Evolutionary conservation across 2,797 vertebrate species (phyloP), one percentile per base, ranked within the genome.

Genomic region (Anableps anableps): DNA sequence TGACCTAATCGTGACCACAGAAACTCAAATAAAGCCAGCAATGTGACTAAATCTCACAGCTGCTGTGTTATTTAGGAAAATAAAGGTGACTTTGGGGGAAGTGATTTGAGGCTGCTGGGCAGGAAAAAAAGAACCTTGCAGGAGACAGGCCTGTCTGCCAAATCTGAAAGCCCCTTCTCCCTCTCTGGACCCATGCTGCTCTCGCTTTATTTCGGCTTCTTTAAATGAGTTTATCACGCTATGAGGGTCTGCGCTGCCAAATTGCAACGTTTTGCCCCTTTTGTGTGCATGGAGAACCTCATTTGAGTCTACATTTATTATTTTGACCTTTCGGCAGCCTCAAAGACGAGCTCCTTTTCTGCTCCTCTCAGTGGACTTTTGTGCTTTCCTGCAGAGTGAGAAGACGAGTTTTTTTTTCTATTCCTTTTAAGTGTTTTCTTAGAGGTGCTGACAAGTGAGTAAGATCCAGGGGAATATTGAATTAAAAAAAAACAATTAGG

Each of bases 221-320:
- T 96, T 95, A 96, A 96, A 96, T 95, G 93, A 96, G 96, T 96
- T 97, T 93, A 97, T 97, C 96, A 96, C 95, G 95, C 96, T 93
- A 95, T 92, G 95, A 96, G 95, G 93, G 94, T 93, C 95, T 88
- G 91, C 91, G 88, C 93, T 94, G 95, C 95, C 95, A 95, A 94
- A 96, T 95, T 96, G 96, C 96, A 96, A 94, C 95, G 95, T 96
- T 96, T 96, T 95, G 96, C 95, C 94, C 88, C 92, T 84, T 95
- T 97, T 97, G 96, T 97, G 87, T 64, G 86, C 45, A 81, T 47
- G 76, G 88, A 95, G 95, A 93, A 92, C 94, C 95, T 96, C 96
- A 96, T 96, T 96, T 95, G 96, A 95, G 95, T 94, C 95, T 96
- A 97, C 96, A 97, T 97, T 97, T 97, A 97, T 97, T 97, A 97